These are phyloP conservation scores for Turnix velox DNA, from an alignment of 2,113 vertebrate genomes.

Conservation along the genomic window DNA sequence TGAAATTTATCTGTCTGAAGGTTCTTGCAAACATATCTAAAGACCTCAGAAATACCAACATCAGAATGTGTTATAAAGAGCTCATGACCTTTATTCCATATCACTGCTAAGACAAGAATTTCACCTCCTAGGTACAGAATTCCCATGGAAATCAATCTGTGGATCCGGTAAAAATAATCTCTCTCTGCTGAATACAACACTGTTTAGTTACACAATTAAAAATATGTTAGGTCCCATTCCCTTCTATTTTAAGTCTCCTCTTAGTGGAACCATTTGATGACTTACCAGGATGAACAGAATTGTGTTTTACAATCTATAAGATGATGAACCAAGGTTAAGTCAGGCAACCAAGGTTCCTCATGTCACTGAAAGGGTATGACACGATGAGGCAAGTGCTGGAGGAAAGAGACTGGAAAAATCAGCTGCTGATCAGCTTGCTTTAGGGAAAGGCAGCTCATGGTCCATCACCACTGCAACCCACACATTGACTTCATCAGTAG, in stretches of 20 bases:
- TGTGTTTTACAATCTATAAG: not conserved
- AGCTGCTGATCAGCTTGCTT: not conserved
- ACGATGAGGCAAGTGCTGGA: not conserved
- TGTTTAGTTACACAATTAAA: not conserved
- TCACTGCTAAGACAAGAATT: not conserved
- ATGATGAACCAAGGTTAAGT: not conserved
- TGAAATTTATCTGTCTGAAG: not conserved
- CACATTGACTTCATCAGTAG: not conserved
- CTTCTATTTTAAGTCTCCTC: not conserved
- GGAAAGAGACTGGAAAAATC: not conserved
- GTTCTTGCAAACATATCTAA: not conserved
- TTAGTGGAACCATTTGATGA: not conserved
- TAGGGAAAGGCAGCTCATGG: not conserved
- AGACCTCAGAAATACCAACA: not conserved
- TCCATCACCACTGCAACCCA: rapidly evolving
- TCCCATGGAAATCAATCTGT: slow-evolving; percentile 14
- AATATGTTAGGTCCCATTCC: not conserved
- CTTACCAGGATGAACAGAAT: not conserved
- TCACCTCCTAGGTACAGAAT: not conserved
- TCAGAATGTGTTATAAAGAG: not conserved
- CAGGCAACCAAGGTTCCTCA: not conserved
- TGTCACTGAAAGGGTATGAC: not conserved
- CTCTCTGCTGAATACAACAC: not conserved
- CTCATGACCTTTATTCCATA: not conserved
- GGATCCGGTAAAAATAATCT: slow-evolving; percentile 22